Conservation (phyloP, 1,140 invertebrate genomes). For the Meloidogyne hapla region DNA sequence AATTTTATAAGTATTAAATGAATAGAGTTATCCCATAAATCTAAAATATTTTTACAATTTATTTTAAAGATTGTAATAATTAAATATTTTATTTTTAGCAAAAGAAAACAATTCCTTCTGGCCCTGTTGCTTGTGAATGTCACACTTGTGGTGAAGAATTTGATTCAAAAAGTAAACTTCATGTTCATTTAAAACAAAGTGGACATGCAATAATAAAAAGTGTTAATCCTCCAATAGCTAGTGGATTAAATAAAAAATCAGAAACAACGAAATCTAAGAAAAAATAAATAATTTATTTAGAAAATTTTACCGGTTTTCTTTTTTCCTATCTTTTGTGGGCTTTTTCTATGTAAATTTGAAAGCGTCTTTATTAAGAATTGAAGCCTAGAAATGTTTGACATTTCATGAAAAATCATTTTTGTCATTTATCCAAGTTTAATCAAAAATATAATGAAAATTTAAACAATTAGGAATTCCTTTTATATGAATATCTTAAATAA, state of each 20-base stretch:
- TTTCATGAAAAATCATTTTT: too few species aligned
- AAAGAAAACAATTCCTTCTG: constrained; percentile 23
- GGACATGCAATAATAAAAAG: constrained; percentile 42
- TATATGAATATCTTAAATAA: too few species aligned
- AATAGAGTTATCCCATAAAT: too few species aligned
- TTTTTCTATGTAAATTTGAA: not conserved
- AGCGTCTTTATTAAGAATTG: too few species aligned
- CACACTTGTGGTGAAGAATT: constrained; percentile 31
- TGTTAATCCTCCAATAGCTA: not conserved
- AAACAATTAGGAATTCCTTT: too few species aligned
- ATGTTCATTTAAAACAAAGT: constrained; percentile 38
- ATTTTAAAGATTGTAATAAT: constrained; percentile 10
- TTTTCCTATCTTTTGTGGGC: not conserved
- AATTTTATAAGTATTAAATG: too few species aligned
- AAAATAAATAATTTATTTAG: not conserved
- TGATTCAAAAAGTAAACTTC: constrained; percentile 43
- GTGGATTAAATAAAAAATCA: not conserved
- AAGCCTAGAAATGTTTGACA: too few species aligned
- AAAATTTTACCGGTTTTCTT: not conserved
- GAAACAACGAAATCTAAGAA: constrained; percentile 14
- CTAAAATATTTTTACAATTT: too few species aligned
- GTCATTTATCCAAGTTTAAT: too few species aligned
- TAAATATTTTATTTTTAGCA: constrained; percentile 21
- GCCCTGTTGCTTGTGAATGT: constrained; percentile 29
- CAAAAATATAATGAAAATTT: too few species aligned